A percentile compares a stretch with the other conserved stretches of the same genome.
Evolutionary conservation across 2,113 vertebrate genomes (phyloP).

Genomic region (Oryzias curvinotus): DNA sequence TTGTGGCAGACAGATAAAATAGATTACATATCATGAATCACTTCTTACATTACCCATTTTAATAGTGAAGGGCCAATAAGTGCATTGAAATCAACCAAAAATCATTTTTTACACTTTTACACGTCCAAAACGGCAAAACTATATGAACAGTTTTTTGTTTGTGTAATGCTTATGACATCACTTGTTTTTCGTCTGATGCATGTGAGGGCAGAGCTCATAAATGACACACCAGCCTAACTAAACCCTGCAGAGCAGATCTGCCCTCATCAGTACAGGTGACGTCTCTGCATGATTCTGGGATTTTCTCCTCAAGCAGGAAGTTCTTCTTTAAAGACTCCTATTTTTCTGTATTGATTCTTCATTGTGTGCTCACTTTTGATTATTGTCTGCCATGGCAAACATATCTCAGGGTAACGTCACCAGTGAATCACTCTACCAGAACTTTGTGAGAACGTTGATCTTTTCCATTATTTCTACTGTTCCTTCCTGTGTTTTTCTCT

Average conservation of each 20-base stretch:
- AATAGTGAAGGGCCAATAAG: too few species aligned
- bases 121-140: too few species aligned
- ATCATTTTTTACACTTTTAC: too few species aligned
- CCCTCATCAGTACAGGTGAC: not conserved
- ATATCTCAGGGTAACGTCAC: conserved; percentile 14
- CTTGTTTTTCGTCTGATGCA: not conserved
- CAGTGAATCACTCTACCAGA: not conserved
- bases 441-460: not conserved
- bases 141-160: not conserved
- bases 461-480: not conserved
- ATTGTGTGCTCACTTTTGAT: not conserved
- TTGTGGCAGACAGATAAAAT: too few species aligned
- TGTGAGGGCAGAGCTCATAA: conserved; percentile 3
- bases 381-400: not conserved
- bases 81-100: too few species aligned
- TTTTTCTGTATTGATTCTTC: too few species aligned
- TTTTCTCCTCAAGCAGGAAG: not conserved
- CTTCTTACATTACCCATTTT: too few species aligned
- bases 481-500: conserved; percentile 34
- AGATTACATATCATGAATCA: too few species aligned
- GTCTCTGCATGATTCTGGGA: not conserved
- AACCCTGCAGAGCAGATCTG: not conserved
- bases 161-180: not conserved
- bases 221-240: not conserved
- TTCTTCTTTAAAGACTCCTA: not conserved